Evolutionary conservation across 2,888 invertebrate species (phyloP).

Genomic region (Hofmannophila pseudospretella): DNA sequence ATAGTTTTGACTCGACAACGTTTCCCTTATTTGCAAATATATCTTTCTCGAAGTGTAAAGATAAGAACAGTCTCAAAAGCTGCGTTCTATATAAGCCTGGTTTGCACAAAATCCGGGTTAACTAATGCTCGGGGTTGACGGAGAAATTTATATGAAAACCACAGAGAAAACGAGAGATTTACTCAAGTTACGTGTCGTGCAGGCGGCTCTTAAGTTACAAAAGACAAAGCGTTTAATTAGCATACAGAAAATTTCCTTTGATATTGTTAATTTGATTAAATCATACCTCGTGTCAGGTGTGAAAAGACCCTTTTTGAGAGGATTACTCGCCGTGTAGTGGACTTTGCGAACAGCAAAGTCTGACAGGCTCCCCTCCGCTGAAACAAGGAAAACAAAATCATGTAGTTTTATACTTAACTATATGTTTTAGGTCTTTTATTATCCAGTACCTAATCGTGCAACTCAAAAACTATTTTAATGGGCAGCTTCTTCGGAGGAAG

Average conservation of each 20-base stretch:
- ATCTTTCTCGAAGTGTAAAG: too few relatives aligned
- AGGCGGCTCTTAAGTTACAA: background rate
- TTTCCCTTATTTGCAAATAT: too few relatives aligned
- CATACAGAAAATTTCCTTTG: background rate
- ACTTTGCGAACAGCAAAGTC: constrained; percentile 88
- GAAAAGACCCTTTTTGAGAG: constrained; percentile 85
- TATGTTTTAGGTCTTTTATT: background rate
- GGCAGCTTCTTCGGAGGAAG: too few relatives aligned
- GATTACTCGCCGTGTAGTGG: constrained; percentile 85
- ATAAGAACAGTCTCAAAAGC: too few relatives aligned
- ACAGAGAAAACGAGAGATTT: background rate
- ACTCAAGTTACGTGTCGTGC: background rate
- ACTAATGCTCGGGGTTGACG: too few relatives aligned
- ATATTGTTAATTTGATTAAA: constrained; percentile 22
- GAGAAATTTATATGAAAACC: background rate
- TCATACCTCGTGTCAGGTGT: constrained; percentile 81
- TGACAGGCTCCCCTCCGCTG: constrained; percentile 95
- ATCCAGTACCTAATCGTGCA: background rate
- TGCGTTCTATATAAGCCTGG: too few relatives aligned
- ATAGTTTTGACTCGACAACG: too few relatives aligned
- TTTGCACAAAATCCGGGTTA: too few relatives aligned
- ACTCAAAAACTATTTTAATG: background rate
- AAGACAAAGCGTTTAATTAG: background rate
- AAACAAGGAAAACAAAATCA: constrained; percentile 52
- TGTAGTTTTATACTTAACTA: background rate